phyloP scores from a whole-genome alignment of 2,888 invertebrate genomes.

The Catocala sponsa region DNA sequence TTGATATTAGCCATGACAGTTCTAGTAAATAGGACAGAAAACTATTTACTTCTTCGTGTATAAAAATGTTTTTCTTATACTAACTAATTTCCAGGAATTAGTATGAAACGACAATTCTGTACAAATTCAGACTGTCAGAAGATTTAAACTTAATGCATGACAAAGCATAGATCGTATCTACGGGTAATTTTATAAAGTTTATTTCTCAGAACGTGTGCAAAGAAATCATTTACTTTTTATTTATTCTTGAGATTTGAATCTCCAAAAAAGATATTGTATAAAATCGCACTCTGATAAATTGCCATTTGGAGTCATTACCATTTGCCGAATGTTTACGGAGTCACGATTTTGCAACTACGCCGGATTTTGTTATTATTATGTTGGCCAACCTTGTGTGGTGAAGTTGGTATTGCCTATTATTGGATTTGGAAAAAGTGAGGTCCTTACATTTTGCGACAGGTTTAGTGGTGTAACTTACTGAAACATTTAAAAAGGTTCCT shows the following conservation, averaged over 20 bases:
- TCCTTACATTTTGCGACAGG: background rate
- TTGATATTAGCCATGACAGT: too few relatives aligned
- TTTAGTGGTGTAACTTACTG: too few relatives aligned
- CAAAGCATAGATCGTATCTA: background rate
- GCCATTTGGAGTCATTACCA: conserved; percentile 43
- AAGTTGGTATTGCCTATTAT: conserved; percentile 7
- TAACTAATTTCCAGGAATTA: too few relatives aligned
- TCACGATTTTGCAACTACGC: conserved; percentile 42
- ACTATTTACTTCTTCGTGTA: too few relatives aligned
- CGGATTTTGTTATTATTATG: conserved; percentile 36
- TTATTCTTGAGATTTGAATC: conserved; percentile 8
- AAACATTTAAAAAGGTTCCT: too few relatives aligned
- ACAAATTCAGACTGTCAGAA: too few relatives aligned
- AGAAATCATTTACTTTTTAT: conserved; percentile 10
- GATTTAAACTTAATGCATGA: too few relatives aligned
- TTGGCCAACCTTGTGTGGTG: conserved; percentile 31
- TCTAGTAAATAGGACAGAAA: too few relatives aligned
- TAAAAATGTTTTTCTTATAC: too few relatives aligned
- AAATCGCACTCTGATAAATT: conserved; percentile 28
- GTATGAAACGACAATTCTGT: too few relatives aligned
- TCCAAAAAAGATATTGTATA: conserved; percentile 16
- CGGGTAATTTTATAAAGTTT: background rate
- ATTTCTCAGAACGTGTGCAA: conserved; percentile 1
- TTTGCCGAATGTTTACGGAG: conserved; percentile 44
- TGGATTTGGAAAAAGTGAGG: background rate